phyloP scores from a whole-genome alignment of 1,140 invertebrate genomes.

The Acromyrmex heyeri region DNA sequence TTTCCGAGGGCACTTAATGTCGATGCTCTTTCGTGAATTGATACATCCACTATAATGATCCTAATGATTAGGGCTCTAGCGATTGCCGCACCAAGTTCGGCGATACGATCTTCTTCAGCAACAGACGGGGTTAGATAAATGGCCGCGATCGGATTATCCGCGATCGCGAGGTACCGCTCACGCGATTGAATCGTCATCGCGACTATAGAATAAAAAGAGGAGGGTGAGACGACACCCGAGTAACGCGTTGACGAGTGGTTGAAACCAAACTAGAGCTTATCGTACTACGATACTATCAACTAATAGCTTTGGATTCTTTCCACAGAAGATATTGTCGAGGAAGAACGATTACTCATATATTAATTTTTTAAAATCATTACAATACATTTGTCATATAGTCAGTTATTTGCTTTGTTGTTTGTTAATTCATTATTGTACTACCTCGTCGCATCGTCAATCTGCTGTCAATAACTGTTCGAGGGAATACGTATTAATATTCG shows the following conservation, averaged over 20 bases:
- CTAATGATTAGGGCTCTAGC: background rate
- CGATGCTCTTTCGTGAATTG: background rate
- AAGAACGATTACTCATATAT: background rate
- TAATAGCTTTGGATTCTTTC: background rate
- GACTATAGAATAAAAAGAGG: conserved; percentile 22
- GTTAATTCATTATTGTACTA: background rate
- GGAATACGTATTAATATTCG: conserved; percentile 11
- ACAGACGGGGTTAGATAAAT: conserved; percentile 42
- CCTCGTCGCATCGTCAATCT: background rate
- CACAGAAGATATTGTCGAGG: background rate
- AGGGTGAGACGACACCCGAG: conserved; percentile 19
- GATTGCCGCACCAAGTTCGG: conserved; percentile 20
- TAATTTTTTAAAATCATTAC: background rate
- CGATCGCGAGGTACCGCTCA: conserved; percentile 28
- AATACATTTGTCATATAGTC: background rate
- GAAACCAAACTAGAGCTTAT: background rate
- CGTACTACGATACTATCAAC: conserved; percentile 10
- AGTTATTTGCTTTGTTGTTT: background rate
- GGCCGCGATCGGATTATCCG: conserved; percentile 46
- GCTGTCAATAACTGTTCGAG: conserved; percentile 20
- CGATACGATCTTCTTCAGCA: conserved; percentile 48
- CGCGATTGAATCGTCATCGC: conserved; percentile 57
- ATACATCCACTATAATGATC: background rate
- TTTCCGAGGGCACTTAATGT: background rate
- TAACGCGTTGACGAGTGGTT: conserved; percentile 18